Conservation (phyloP, 2,797 vertebrate species). For the Alfaro cultratus region DNA sequence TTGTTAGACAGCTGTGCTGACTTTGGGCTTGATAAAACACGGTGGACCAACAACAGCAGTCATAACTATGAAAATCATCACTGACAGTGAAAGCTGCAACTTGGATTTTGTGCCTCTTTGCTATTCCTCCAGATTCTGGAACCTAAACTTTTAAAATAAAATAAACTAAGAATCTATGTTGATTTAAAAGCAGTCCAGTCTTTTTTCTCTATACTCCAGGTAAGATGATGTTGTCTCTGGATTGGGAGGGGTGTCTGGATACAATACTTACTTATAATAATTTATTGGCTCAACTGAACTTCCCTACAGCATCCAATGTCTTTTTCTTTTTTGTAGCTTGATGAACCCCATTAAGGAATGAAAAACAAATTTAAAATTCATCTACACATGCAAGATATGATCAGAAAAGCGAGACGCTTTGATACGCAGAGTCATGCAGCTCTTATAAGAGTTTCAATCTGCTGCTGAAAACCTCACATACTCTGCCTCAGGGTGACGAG, state of each 20-base stretch:
- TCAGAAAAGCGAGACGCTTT: conserved; percentile 1
- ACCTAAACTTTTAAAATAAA: background rate
- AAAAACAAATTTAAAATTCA: background rate
- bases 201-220: background rate
- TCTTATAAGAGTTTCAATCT: conserved; percentile 20
- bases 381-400: conserved; percentile 10
- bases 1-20: background rate
- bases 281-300: background rate
- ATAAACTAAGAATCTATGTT: no score
- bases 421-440: conserved; percentile 14
- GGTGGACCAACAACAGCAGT: background rate
- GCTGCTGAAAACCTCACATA: conserved; percentile 26
- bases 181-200: background rate
- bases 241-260: background rate
- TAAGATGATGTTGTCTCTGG: background rate
- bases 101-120: background rate
- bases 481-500: background rate
- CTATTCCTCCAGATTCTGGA: background rate
- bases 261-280: no score
- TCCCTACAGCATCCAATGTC: conserved; percentile 24
- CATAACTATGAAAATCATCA: background rate
- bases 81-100: background rate
- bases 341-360: background rate
- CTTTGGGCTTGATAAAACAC: no score
- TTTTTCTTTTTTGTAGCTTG: conserved; percentile 18